Base-by-base conservation (phyloP, 2,113 vertebrate genomes). In the Herpetotheres cachinnans region DNA sequence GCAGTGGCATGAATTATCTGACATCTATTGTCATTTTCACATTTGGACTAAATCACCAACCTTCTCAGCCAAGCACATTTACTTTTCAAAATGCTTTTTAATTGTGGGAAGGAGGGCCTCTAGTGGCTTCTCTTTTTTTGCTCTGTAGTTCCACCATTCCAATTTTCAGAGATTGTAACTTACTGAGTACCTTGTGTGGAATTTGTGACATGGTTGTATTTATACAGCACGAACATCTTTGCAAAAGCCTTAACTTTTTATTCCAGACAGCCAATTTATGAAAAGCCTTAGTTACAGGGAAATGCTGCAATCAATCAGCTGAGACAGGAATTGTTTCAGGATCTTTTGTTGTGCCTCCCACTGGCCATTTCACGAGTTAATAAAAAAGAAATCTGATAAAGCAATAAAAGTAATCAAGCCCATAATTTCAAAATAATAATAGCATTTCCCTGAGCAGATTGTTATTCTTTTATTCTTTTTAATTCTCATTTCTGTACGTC, bases 351-450 rank as follows among this genome's bases (percentile, higher is more conserved):
- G 40, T 92, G 42, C 61, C 38, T 95, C 46, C 72, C 89, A 25
- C 42, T 89, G 78, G 84, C 94, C 93, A 82, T 96, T 96, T 93
- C 59, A 94, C 82, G 63, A 88, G 18, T 89, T 92, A 93, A 46
- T 91, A 84, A 97, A 61, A 97, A 93, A 44, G 71, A 97, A 96
- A 5, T 91, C 92, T 95, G 85, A 92, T 90, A 95, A 94, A 97
- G 78, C 82, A 95, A 92, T 70, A 74, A 79, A 97, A 97, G 91
- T 94, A 97, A 97, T 96, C 92, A 98, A 97, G 90, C 83, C 88
- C 94, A 80, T 85, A 92, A 98, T 98, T 94, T 86, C 47, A 97
- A 97, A 97, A 94, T 71, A 82, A 62, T 93, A 95, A 59, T 82
- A 73, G 59, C 85, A 97, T 95, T 95, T 97, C 95, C 89, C 90